phyloP scores from a whole-genome alignment of 2,113 vertebrate species.

The Sphaerodactylus townsendi region DNA sequence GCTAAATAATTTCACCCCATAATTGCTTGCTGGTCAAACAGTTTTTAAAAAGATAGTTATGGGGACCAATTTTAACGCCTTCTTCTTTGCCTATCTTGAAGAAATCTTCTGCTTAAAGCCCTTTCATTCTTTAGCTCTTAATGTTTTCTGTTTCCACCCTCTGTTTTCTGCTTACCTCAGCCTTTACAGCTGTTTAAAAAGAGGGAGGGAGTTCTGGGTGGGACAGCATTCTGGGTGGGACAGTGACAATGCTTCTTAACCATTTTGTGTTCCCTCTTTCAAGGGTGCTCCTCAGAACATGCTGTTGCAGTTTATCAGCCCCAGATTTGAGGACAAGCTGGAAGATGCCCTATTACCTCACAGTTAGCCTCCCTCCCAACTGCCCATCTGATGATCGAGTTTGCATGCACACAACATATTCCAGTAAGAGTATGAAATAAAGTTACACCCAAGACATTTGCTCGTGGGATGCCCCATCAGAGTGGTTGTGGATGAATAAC shows the following conservation, averaged over 20 bases:
- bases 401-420: constrained; percentile 61
- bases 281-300: background rate
- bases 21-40: too few relatives aligned
- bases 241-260: background rate
- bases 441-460: constrained; percentile 66
- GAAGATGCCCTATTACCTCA: constrained; percentile 39
- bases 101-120: too few relatives aligned
- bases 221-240: background rate
- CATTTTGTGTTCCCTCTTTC: background rate
- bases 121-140: background rate
- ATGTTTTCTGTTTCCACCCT: background rate
- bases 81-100: too few relatives aligned
- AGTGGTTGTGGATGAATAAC: constrained; percentile 61
- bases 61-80: too few relatives aligned
- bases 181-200: background rate
- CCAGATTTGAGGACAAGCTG: constrained; percentile 20
- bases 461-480: constrained; percentile 53
- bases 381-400: constrained; percentile 52
- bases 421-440: constrained; percentile 62
- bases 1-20: too few relatives aligned
- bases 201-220: background rate
- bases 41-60: too few relatives aligned
- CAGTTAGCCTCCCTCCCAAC: constrained; percentile 40
- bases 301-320: background rate
- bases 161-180: background rate